phyloP scores from a whole-genome alignment of 2,113 vertebrate genomes.

The Hypomesus transpacificus region DNA sequence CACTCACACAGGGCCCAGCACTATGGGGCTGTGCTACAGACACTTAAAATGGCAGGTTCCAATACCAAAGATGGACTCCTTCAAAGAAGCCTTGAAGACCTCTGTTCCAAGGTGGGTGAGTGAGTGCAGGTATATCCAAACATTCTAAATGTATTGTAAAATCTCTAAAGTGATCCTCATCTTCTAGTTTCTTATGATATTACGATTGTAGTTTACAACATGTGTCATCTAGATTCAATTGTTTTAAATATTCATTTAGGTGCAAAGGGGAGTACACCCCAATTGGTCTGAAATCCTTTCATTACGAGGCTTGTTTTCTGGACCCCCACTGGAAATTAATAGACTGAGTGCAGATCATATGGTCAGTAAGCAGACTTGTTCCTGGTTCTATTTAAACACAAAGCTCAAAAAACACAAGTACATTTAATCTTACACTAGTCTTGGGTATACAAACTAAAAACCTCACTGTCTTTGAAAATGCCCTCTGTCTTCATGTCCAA shows the following conservation, averaged over 20 bases:
- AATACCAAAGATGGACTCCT: constrained; percentile 63
- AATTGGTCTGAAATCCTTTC: constrained; percentile 71
- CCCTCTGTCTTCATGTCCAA: constrained; percentile 29
- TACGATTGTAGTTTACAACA: no score
- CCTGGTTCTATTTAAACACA: background rate
- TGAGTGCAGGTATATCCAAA: background rate
- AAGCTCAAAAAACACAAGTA: background rate
- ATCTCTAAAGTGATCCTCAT: background rate
- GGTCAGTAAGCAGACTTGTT: constrained; percentile 66
- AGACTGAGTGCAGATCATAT: constrained; percentile 67
- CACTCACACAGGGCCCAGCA: constrained; percentile 65
- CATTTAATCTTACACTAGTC: background rate
- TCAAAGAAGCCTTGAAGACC: constrained; percentile 61
- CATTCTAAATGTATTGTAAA: background rate
- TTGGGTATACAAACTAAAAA: background rate
- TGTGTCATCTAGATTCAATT: background rate
- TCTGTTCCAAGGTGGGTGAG: constrained; percentile 75
- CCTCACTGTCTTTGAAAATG: background rate
- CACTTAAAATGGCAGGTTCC: constrained; percentile 51
- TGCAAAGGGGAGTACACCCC: constrained; percentile 77
- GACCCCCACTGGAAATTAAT: constrained; percentile 70
- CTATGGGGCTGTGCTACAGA: constrained; percentile 64
- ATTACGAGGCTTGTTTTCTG: constrained; percentile 73
- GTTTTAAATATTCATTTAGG: constrained; percentile 62
- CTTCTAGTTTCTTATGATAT: background rate